phyloP scores from a whole-genome alignment of 2,888 invertebrate genomes.

The Aspidiotus destructor region DNA sequence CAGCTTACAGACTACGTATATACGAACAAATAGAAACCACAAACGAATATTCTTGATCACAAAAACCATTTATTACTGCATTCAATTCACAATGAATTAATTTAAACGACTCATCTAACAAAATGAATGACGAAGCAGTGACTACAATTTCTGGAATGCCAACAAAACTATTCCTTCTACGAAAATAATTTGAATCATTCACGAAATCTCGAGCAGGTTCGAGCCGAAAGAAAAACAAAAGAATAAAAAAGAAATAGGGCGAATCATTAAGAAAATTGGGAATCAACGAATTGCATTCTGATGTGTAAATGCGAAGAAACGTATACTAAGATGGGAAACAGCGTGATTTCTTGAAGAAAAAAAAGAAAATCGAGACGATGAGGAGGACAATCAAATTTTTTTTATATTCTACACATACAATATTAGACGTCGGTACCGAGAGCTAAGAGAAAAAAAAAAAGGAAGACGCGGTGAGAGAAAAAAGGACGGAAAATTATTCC shows the following conservation, averaged over 20 bases:
- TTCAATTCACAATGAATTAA: background rate
- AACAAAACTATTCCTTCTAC: background rate
- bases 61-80: background rate
- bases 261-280: background rate
- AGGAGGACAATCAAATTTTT: background rate
- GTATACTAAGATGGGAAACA: background rate
- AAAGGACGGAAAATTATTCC: constrained; percentile 4
- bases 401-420: background rate
- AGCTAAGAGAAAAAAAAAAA: background rate
- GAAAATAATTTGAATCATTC: constrained; percentile 1
- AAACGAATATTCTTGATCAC: background rate
- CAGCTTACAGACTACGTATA: background rate
- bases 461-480: background rate
- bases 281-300: background rate
- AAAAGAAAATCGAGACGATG: background rate
- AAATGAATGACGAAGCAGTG: background rate
- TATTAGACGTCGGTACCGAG: too few relatives aligned
- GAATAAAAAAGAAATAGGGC: background rate
- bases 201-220: background rate
- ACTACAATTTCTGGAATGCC: background rate
- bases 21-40: background rate
- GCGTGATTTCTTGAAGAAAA: background rate
- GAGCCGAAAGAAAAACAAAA: background rate
- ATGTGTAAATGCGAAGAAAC: background rate
- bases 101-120: background rate